Percentiles rank a stretch among this genome's conserved stretches.
phyloP scores from a whole-genome alignment of 2,113 vertebrate species.

The Eulemur macaco region DNA sequence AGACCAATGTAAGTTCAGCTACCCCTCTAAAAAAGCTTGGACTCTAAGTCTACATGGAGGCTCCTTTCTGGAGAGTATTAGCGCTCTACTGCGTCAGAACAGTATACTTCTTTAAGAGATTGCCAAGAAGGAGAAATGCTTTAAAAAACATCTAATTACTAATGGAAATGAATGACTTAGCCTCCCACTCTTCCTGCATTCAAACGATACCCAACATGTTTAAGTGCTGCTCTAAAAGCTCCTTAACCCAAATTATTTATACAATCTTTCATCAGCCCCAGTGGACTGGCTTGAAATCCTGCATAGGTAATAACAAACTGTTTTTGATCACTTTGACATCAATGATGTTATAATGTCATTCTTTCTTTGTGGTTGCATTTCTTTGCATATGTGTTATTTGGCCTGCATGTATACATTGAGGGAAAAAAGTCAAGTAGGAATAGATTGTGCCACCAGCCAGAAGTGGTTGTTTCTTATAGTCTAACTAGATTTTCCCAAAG shows the following conservation, averaged over 20 bases:
- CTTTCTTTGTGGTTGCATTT: constrained; percentile 24
- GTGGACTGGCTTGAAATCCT: constrained; percentile 24
- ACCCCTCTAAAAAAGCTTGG: not conserved
- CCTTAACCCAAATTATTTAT: not conserved
- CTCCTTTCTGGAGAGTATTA: not conserved
- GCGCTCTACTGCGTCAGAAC: not conserved
- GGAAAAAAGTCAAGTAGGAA: not conserved
- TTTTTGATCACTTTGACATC: constrained; percentile 24
- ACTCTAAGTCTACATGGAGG: not conserved
- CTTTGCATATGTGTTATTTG: constrained; percentile 2
- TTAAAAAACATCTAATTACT: constrained; percentile 44
- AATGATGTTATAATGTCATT: not conserved
- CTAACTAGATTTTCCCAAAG: constrained; percentile 45
- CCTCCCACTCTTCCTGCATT: not conserved
- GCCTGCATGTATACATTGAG: not conserved
- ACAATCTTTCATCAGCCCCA: not conserved
- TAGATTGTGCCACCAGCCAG: not conserved
- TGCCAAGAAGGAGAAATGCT: constrained; percentile 19
- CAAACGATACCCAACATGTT: not conserved
- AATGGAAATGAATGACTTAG: constrained; percentile 7
- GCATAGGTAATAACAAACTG: not conserved
- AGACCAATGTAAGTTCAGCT: not conserved
- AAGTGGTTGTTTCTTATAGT: constrained; percentile 50
- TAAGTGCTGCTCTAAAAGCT: not conserved
- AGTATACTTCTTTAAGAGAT: not conserved